Base-by-base conservation (phyloP, 2,797 vertebrate species). In the Delichon dasypus region DNA sequence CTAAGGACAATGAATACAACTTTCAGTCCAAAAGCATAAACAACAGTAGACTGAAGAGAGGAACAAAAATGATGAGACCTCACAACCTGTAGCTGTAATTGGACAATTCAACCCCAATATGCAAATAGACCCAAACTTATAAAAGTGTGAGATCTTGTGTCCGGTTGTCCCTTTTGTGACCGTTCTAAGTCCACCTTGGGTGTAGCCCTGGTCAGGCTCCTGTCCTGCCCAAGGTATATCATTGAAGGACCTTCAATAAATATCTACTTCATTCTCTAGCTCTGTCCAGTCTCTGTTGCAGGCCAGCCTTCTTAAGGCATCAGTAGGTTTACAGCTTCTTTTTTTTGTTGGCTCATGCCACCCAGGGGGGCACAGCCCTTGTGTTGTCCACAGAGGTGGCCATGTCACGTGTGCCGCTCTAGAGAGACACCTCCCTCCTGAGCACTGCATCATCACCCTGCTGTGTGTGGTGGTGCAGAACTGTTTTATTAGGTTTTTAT, bases 321-420 rank as follows among this genome's bases (percentile, higher is more conserved):
- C n/a, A 57, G 5, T 13, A 32, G 29, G 3, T 78, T 82, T 74
- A 25, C 23, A 40, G 16, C 20, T 80, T 17, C 10, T 36, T 13
- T 26, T 40, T 64, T n/a, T 64, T 44, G 3, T 29, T 77, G 45
- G 5, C 5, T 65, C 15, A 36, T 68, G 32, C 8, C 12, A 8
- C 5, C 27, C 9, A 45, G n/a, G 30, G 72, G 14, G 1, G 4
- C 25, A 7, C 10, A 65, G 19, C 19, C 36, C 45, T 64, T 55
- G 21, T 30, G 17, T 1, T 62, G 36, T 51, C n/a, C 45, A n/a
- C 21, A 45, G 70, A 38, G 7, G 30, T 42, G 48, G 20, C 29
- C 8, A 1, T 19, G 29, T 55, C 65, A 50, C 8, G 1, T 48
- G 0, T 25, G 26, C 22, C 2, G 2, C 19, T 57, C 26, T 9